Percentiles rank a stretch among this genome's conserved stretches.
phyloP scores from a whole-genome alignment of 2,797 vertebrate genomes.

The Parauchenoglanis ngamensis region DNA sequence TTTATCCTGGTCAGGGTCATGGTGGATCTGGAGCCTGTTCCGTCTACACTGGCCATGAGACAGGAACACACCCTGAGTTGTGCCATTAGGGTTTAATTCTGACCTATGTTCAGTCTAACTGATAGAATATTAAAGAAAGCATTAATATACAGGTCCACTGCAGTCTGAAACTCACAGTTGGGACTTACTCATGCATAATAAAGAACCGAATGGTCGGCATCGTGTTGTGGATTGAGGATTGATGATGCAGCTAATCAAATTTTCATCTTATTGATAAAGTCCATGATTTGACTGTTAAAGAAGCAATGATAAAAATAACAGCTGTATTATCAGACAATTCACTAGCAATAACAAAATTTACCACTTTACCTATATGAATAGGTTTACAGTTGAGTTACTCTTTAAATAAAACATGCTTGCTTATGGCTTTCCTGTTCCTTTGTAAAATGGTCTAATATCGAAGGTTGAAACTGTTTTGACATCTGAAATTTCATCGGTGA shows the following conservation, averaged over 20 bases:
- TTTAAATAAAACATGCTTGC: not conserved
- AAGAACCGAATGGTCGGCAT: not conserved
- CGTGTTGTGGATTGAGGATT: not conserved
- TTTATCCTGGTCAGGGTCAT: not conserved
- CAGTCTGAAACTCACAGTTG: not conserved
- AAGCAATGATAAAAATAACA: not conserved
- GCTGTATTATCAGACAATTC: not conserved
- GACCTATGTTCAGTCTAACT: not conserved
- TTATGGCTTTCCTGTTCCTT: not conserved
- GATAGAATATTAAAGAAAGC: not conserved
- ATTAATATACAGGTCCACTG: not conserved
- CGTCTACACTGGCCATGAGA: not conserved
- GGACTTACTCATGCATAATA: not conserved
- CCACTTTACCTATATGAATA: not conserved
- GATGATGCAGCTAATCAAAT: not conserved
- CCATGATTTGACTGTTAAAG: not conserved
- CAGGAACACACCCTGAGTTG: not conserved
- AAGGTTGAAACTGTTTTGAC: not conserved
- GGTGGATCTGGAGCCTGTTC: not conserved
- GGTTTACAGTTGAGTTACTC: not conserved
- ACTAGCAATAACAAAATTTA: not conserved
- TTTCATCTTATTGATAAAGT: not conserved
- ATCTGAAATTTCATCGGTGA: conserved; percentile 1
- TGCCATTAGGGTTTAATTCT: not conserved
- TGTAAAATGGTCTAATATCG: not conserved